Percentiles rank a stretch among this genome's conserved stretches.
These are phyloP conservation scores for Spilogale gracilis DNA, from an alignment of 2,113 vertebrate genomes.

Conservation along the genomic window DNA sequence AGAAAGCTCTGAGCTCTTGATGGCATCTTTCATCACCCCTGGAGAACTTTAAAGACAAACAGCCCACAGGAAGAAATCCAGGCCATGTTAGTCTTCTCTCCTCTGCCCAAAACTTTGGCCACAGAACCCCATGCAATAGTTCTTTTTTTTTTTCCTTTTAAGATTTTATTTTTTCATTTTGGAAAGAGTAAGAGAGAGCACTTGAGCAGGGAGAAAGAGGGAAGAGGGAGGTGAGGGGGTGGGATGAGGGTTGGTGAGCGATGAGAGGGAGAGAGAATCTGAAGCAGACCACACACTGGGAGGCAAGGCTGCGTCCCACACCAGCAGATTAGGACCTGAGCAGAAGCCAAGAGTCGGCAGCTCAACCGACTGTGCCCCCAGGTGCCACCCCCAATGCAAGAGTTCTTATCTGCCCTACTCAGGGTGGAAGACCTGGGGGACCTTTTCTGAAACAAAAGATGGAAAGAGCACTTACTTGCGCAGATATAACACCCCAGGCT, in stretches of 20 bases:
- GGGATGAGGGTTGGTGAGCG: background rate
- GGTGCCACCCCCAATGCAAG: background rate
- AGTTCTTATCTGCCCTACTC: background rate
- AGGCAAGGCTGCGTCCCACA: background rate
- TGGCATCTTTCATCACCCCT: conserved; percentile 76
- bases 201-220: background rate
- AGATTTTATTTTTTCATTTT: background rate
- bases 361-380: background rate
- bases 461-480: background rate
- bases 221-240: background rate
- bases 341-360: background rate
- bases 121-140: background rate
- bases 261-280: background rate
- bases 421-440: background rate
- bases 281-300: background rate
- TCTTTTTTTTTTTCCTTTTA: background rate
- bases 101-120: background rate
- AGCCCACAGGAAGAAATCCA: conserved; percentile 48
- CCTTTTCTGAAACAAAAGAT: background rate
- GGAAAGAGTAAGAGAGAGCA: background rate
- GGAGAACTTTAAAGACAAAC: conserved; percentile 72
- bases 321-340: background rate
- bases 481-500: background rate
- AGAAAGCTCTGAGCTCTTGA: conserved; percentile 74
- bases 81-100: conserved; percentile 65